Evolutionary conservation across 2,797 vertebrate genomes (phyloP).

Genomic region (Danio kyathit): DNA sequence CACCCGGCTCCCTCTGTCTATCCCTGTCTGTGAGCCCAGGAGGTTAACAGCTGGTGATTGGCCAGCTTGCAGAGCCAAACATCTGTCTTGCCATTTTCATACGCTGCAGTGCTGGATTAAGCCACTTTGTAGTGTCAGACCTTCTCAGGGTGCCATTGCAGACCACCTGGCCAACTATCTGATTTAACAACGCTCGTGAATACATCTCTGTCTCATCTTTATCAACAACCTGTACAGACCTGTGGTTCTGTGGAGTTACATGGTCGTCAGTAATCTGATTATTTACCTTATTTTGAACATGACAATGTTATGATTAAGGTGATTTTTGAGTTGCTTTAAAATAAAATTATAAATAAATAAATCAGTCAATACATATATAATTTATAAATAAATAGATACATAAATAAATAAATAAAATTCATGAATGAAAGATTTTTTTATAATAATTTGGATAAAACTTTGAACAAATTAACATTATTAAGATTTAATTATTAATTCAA

Average conservation of each 20-base stretch:
- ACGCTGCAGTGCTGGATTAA: constrained; percentile 12
- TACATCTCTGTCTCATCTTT: background rate
- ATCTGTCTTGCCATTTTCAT: constrained; percentile 40
- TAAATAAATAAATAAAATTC: no score
- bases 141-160: constrained; percentile 23
- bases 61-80: constrained; percentile 50
- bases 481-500: no score
- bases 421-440: no score
- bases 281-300: no score
- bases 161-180: constrained; percentile 27
- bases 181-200: constrained; percentile 1
- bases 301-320: no score
- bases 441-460: no score
- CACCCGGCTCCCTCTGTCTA: constrained; percentile 15
- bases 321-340: no score
- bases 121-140: constrained; percentile 37
- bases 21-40: constrained; percentile 12
- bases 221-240: constrained; percentile 3
- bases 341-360: no score
- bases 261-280: no score
- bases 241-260: background rate
- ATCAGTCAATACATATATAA: no score
- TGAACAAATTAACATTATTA: no score
- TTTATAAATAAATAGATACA: no score
- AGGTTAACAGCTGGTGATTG: constrained; percentile 47